These are phyloP conservation scores for Catharus minimus DNA, from an alignment of 2,113 vertebrate species.

Conservation along the genomic window DNA sequence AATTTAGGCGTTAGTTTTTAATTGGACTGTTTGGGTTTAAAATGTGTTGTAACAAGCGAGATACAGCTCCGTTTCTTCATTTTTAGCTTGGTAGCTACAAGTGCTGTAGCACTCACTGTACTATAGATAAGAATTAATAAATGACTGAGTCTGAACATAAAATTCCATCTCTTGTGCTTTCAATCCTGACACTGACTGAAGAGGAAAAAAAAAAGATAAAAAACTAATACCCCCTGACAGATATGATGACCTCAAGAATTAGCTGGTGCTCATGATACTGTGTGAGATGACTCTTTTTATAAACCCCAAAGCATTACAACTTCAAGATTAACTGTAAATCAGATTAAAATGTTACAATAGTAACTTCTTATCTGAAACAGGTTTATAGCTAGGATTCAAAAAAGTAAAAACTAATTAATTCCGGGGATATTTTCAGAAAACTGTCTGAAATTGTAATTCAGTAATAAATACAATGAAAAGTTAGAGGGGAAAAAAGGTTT, in stretches of 20 bases:
- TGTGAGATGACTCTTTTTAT: background rate
- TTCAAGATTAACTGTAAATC: background rate
- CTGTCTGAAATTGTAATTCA: background rate
- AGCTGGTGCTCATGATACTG: background rate
- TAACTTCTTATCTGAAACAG: background rate
- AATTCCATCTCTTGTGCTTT: too few relatives aligned
- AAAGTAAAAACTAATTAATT: background rate
- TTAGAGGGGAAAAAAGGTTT: accelerated
- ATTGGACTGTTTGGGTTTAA: too few relatives aligned
- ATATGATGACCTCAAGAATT: background rate
- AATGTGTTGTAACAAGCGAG: too few relatives aligned
- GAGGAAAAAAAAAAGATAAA: too few relatives aligned
- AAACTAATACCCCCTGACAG: background rate
- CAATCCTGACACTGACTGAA: too few relatives aligned
- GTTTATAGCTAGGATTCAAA: background rate
- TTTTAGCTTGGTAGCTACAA: too few relatives aligned
- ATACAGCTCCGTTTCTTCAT: too few relatives aligned
- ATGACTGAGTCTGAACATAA: too few relatives aligned
- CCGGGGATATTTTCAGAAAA: background rate
- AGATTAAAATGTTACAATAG: background rate
- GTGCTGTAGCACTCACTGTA: too few relatives aligned
- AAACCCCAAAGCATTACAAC: background rate
- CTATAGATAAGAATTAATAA: too few relatives aligned
- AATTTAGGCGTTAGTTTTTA: too few relatives aligned
- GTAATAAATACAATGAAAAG: background rate